These are phyloP conservation scores for Hexactinellida sp. DNA, from an alignment of 37 sponge, comb jelly and placozoan species.

Conservation along the genomic window DNA sequence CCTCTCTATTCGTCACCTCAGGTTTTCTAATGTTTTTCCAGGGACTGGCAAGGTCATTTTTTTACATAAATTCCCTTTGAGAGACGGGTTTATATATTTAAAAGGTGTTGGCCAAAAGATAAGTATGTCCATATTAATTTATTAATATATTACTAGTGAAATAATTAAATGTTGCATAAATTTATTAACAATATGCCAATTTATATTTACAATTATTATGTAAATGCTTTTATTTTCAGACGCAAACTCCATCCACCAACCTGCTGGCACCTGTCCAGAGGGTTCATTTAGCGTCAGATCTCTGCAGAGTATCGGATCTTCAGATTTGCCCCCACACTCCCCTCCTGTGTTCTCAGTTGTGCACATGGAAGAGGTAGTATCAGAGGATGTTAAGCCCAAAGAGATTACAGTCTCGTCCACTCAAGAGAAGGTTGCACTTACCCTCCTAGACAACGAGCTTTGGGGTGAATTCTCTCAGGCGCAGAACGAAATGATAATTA, in stretches of 20 bases:
- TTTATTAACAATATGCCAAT: not conserved
- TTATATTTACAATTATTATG: not conserved
- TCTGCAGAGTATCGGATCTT: not conserved
- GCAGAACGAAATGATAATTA: conserved; percentile 18
- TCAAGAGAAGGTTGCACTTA: not conserved
- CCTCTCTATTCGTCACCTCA: no score
- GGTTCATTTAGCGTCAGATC: not conserved
- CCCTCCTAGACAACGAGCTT: not conserved
- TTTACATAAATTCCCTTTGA: no score
- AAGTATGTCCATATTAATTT: no score
- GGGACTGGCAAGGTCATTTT: no score
- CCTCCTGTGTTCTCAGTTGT: conserved; percentile 1
- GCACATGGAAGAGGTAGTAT: not conserved
- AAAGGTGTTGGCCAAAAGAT: no score
- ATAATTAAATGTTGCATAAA: not conserved
- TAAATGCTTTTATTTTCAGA: not conserved
- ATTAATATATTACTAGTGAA: not conserved
- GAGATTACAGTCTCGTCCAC: not conserved
- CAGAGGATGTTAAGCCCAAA: conserved; percentile 9
- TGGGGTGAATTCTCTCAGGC: conserved; percentile 7
- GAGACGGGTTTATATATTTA: no score
- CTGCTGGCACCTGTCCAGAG: not conserved
- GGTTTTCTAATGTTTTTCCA: no score
- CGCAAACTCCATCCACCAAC: not conserved
- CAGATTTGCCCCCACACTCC: not conserved